Percentiles rank a stretch among this genome's conserved stretches.
Conservation (phyloP, 2,888 invertebrate species). For the Perizoma affinitatum region DNA sequence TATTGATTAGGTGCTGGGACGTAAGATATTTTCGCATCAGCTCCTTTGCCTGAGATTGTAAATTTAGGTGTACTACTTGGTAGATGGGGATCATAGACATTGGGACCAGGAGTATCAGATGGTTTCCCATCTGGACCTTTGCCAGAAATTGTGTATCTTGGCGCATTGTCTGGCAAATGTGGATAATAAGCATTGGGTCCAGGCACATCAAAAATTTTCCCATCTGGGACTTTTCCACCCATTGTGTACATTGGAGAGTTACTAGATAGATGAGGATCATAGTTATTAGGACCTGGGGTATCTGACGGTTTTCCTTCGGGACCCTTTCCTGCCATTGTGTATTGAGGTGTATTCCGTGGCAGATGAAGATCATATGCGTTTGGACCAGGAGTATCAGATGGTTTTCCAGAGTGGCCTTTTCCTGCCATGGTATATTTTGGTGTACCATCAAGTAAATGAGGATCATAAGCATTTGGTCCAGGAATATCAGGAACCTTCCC, state of each 20-base stretch:
- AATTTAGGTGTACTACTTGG: constrained; percentile 85
- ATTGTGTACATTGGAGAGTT: constrained; percentile 86
- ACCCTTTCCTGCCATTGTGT: constrained; percentile 86
- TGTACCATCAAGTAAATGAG: constrained; percentile 79
- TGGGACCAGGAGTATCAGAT: constrained; percentile 78
- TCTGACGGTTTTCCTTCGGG: constrained; percentile 63
- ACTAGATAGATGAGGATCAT: constrained; percentile 83
- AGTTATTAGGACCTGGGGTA: constrained; percentile 76
- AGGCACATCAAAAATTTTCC: constrained; percentile 63
- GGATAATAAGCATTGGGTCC: constrained; percentile 81
- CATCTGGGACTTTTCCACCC: constrained; percentile 82
- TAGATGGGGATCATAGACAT: constrained; percentile 84
- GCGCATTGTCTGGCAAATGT: constrained; percentile 80
- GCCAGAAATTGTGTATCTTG: constrained; percentile 86
- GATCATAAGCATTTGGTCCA: constrained; percentile 85
- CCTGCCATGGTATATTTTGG: constrained; percentile 85
- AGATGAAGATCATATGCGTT: constrained; percentile 84
- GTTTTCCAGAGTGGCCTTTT: constrained; percentile 62
- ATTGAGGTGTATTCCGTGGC: constrained; percentile 81
- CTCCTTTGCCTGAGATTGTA: constrained; percentile 70
- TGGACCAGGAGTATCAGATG: constrained; percentile 82
- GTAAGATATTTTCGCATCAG: constrained; percentile 75
- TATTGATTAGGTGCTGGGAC: constrained; percentile 83
- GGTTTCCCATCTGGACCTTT: constrained; percentile 80
- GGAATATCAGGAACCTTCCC: constrained; percentile 83